These are phyloP conservation scores for Myripristis jacobus DNA, from an alignment of 2,797 vertebrate genomes.

Conservation along the genomic window DNA sequence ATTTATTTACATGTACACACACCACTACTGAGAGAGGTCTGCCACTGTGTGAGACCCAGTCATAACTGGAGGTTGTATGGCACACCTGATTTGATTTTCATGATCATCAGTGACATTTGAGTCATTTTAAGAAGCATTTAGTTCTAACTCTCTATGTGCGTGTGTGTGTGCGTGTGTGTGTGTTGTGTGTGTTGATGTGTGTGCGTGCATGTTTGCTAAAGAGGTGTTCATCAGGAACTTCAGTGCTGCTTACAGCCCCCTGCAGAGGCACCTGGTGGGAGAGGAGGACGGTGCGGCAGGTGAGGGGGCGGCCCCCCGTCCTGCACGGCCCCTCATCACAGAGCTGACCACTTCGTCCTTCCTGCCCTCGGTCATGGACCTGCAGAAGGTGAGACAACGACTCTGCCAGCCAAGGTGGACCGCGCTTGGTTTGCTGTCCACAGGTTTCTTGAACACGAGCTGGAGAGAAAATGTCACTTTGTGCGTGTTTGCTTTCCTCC, in stretches of 20 bases:
- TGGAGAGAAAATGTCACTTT: not conserved
- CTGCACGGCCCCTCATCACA: conserved; percentile 82
- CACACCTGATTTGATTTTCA: no score
- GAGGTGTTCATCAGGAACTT: conserved; percentile 96
- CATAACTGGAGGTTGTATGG: no score
- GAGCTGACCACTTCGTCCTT: conserved; percentile 92
- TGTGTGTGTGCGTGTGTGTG: not conserved
- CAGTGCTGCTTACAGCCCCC: conserved; percentile 90
- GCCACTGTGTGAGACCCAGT: no score
- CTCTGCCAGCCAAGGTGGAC: not conserved
- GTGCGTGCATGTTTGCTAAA: conserved; percentile 58
- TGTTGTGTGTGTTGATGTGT: not conserved
- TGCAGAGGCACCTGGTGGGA: conserved; percentile 92
- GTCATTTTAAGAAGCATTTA: no score
- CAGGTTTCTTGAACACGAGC: no score
- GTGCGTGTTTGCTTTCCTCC: conserved; percentile 11
- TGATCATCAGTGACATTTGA: no score
- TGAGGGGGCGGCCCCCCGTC: conserved; percentile 50
- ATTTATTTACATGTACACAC: no score
- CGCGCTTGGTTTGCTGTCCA: not conserved
- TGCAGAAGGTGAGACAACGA: conserved; percentile 81
- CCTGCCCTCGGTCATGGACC: conserved; percentile 84
- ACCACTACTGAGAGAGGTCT: no score
- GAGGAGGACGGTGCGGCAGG: conserved; percentile 47
- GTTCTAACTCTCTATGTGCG: not conserved